Evolutionary conservation across 2,888 invertebrate species (phyloP).

Genomic region (Sphinx pinastri): DNA sequence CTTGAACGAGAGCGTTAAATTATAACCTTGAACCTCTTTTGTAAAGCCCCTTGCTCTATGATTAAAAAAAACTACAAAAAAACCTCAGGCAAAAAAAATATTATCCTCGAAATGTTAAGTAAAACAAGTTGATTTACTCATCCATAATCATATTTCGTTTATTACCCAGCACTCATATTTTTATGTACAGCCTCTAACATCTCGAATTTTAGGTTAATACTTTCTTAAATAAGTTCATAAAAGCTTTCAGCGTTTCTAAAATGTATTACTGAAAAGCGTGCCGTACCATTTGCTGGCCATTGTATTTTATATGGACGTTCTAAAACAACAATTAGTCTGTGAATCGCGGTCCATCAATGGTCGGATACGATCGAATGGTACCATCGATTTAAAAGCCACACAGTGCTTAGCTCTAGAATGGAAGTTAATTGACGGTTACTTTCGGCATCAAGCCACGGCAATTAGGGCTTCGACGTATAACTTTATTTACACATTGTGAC

Average conservation of each 20-base stretch:
- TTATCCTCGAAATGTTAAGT: not conserved
- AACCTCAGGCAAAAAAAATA: not conserved
- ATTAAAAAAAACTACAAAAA: not conserved
- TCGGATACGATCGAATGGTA: slow-evolving; percentile 43
- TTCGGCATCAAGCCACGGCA: slow-evolving; percentile 38
- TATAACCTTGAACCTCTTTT: no score
- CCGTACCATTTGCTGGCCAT: slow-evolving; percentile 20
- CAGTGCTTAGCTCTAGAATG: slow-evolving; percentile 44
- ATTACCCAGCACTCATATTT: slow-evolving; percentile 10
- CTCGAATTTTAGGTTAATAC: slow-evolving; percentile 17
- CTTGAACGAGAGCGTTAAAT: no score
- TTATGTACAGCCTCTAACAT: not conserved
- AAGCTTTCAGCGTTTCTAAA: slow-evolving; percentile 19
- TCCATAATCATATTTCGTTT: not conserved
- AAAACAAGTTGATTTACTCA: not conserved
- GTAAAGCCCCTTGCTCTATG: no score
- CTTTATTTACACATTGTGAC: slow-evolving; percentile 12
- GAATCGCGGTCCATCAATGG: slow-evolving; percentile 40
- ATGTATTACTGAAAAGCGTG: slow-evolving; percentile 16
- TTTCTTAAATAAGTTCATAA: slow-evolving; percentile 18
- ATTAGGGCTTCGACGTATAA: slow-evolving; percentile 14
- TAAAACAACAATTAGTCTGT: slow-evolving; percentile 36
- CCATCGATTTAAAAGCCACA: slow-evolving; percentile 47
- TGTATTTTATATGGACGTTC: slow-evolving; percentile 16
- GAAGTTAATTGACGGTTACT: slow-evolving; percentile 48